These are phyloP conservation scores for Barypeithes pellucidus DNA, from an alignment of 2,888 invertebrate genomes.

Conservation along the genomic window DNA sequence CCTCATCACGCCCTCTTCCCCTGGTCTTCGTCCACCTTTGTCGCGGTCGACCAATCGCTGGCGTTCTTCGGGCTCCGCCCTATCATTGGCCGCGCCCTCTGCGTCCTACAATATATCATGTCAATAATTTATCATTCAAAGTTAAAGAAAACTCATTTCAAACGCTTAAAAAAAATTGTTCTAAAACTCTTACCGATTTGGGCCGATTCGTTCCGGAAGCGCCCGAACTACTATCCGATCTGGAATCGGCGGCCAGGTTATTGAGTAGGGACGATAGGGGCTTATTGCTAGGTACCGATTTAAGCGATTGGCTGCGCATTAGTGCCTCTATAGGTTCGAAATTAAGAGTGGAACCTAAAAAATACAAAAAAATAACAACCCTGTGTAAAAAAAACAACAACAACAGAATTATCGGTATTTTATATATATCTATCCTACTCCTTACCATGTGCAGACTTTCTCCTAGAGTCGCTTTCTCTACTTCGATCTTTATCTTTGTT, in stretches of 20 bases:
- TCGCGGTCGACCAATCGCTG: slow-evolving; percentile 46
- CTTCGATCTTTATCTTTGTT: slow-evolving; percentile 54
- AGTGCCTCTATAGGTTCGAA: slow-evolving; percentile 61
- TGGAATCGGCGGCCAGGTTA: slow-evolving; percentile 61
- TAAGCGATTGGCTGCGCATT: slow-evolving; percentile 60
- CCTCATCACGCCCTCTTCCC: slow-evolving; percentile 48
- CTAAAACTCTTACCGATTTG: slow-evolving; percentile 42
- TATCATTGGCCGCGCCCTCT: slow-evolving; percentile 16
- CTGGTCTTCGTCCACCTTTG: slow-evolving; percentile 32
- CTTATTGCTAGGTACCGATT: slow-evolving; percentile 58
- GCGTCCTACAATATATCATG: slow-evolving; percentile 27
- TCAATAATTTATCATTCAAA: too few species aligned
- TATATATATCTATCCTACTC: too few species aligned
- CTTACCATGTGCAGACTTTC: slow-evolving; percentile 43
- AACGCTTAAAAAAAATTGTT: neutral
- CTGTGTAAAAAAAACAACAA: neutral
- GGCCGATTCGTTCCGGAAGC: slow-evolving; percentile 43
- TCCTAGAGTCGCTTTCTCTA: slow-evolving; percentile 49
- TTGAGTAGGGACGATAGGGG: slow-evolving; percentile 60
- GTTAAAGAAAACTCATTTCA: neutral
- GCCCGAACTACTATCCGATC: slow-evolving; percentile 66
- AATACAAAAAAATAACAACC: too few species aligned
- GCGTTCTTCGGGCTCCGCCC: slow-evolving; percentile 32
- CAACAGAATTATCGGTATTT: too few species aligned
- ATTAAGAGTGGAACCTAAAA: slow-evolving; percentile 53